Conservation (phyloP, 2,888 invertebrate genomes). For the Meiosimyza decipiens region DNA sequence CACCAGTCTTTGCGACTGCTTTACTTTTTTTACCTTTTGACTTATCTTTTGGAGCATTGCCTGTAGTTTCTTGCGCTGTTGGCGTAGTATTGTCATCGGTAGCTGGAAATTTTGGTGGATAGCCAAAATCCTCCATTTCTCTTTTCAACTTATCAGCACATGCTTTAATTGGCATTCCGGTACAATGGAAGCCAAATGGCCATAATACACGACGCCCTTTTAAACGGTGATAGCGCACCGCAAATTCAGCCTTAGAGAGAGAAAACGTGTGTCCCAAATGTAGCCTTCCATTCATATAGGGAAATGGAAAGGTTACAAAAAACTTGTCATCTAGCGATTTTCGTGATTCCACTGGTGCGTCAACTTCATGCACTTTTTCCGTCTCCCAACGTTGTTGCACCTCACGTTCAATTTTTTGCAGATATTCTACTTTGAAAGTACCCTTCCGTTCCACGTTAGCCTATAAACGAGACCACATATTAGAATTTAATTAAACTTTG, state of each 20-base stretch:
- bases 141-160: conserved; percentile 97
- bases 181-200: conserved; percentile 99
- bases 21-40: conserved; percentile 97
- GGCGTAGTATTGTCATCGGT: conserved; percentile 66
- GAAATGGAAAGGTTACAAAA: conserved; percentile 95
- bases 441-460: conserved; percentile 81
- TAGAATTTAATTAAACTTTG: not conserved
- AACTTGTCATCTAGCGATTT: conserved; percentile 81
- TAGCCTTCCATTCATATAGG: conserved; percentile 98
- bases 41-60: conserved; percentile 81
- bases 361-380: conserved; percentile 82
- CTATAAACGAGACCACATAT: conserved; percentile 44
- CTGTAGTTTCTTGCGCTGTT: conserved; percentile 68
- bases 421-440: conserved; percentile 94
- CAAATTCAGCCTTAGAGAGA: conserved; percentile 97
- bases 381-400: conserved; percentile 89
- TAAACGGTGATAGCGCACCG: conserved; percentile 89
- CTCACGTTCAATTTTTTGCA: conserved; percentile 87
- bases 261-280: conserved; percentile 99
- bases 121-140: conserved; percentile 92
- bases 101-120: conserved; percentile 89
- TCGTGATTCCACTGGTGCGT: conserved; percentile 77
- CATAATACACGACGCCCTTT: conserved; percentile 92
- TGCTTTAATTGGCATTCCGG: conserved; percentile 99
- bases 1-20: conserved; percentile 89